phyloP scores from a whole-genome alignment of 2,113 vertebrate genomes.

The Nycticorax nycticorax region DNA sequence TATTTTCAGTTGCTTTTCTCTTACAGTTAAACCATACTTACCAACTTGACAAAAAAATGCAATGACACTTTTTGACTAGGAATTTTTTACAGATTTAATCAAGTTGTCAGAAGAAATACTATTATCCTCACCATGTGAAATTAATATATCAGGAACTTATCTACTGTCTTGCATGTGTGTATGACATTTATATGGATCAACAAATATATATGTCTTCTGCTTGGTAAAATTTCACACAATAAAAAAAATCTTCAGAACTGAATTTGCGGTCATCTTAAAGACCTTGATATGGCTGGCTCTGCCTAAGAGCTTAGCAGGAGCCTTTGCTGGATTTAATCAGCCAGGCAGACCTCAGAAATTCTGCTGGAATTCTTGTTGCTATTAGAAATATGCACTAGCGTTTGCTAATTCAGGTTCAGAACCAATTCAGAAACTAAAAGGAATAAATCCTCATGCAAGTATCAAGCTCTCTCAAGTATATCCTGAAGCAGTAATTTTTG shows the following conservation, averaged over 20 bases:
- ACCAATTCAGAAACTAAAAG: constrained; percentile 3
- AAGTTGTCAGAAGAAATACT: background rate
- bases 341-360: constrained; percentile 27
- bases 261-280: background rate
- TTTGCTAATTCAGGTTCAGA: constrained; percentile 17
- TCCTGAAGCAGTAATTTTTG: constrained; percentile 38
- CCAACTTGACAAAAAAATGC: background rate
- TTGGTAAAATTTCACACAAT: background rate
- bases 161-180: background rate
- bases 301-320: background rate
- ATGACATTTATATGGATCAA: background rate
- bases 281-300: background rate
- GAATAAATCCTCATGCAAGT: constrained; percentile 38
- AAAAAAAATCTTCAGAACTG: background rate
- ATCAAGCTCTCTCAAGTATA: background rate
- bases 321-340: constrained; percentile 31
- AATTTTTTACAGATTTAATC: background rate
- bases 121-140: background rate
- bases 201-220: background rate
- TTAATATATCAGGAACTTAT: background rate
- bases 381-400: background rate
- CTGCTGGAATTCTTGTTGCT: constrained; percentile 9
- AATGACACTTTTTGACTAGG: background rate
- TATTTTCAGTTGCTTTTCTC: background rate
- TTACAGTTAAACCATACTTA: background rate